Evolutionary conservation across 2,797 vertebrate species (phyloP).

Genomic region (Heterohyrax brucei): DNA sequence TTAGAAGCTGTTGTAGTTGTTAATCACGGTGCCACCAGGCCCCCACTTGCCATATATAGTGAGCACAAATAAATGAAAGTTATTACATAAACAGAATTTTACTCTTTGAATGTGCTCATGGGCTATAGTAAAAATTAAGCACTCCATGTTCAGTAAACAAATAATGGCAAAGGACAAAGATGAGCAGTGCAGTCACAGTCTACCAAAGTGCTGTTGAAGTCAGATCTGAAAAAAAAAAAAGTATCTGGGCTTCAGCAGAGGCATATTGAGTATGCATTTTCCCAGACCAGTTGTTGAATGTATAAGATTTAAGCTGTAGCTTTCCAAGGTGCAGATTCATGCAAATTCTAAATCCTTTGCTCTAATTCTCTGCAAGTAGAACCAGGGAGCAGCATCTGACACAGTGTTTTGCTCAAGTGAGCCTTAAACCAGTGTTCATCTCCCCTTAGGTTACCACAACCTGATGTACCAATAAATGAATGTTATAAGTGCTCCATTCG

Average conservation of each 20-base stretch:
- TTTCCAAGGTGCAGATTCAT: neutral
- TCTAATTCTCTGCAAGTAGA: neutral
- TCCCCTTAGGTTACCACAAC: neutral
- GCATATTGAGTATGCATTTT: neutral
- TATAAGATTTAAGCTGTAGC: neutral
- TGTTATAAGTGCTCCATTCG: neutral
- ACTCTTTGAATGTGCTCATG: neutral
- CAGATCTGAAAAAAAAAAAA: neutral
- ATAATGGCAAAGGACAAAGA: neutral
- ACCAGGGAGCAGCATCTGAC: neutral
- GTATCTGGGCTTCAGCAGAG: neutral
- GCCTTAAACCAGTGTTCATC: neutral
- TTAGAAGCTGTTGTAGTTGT: too few relatives aligned
- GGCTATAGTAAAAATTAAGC: neutral
- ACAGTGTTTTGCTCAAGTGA: slow-evolving; percentile 46
- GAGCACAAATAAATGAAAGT: neutral
- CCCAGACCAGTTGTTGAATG: neutral
- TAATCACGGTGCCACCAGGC: too few relatives aligned
- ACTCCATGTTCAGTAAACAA: neutral
- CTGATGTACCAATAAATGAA: neutral
- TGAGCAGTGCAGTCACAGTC: neutral
- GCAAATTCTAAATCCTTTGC: neutral
- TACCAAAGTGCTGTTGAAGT: neutral
- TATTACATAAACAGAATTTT: neutral
- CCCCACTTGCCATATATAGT: neutral